Evolutionary conservation across 2,888 invertebrate species (phyloP), one percentile per base, ranked within the genome.

Genomic region (Hyles lineata): DNA sequence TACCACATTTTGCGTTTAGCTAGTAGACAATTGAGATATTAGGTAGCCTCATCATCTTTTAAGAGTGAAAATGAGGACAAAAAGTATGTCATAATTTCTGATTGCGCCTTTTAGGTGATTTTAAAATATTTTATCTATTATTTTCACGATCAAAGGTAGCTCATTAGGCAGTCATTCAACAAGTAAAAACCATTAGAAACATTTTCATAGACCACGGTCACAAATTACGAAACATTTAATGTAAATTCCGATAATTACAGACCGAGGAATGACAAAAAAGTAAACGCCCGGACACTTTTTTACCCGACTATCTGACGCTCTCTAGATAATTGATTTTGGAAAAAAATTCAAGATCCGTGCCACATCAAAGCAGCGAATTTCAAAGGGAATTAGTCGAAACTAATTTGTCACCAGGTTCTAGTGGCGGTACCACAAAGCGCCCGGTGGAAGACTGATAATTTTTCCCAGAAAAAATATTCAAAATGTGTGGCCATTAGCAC

Each of bases 351-450:
- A 74, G 75, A 77, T 74, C 74, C 73, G 72, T 75, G 63, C 75
- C 73, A 88, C 87, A 89, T 93, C 92, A 93, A 92, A 92, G 89
- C 73, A 52, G 73, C 76, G 63, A 75, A 77, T 79, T 83, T 85
- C 82, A 84, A 82, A 84, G 85, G 85, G 85, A 85, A 85, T 83
- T 85, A 83, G 82, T 82, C 83, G 80, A 81, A 78, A 81, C 83
- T 85, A 90, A 92, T 93, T 92, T 91, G 90, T 92, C 92, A 91
- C 79, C 83, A 77, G 75, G 79, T 78, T 79, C 78, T 78, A 73
- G 76, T 73, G 71, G 79, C 78, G 77, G 80, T 79, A 83, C 82
- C 81, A 82, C 81, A 82, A 79, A 77, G 76, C 70, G 72, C 62
- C 63, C 58, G 23, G 52, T 81, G 80, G 79, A 81, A 79, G 79